Conservation (phyloP, 1,140 invertebrate species). For the Andricus grossulariae region DNA sequence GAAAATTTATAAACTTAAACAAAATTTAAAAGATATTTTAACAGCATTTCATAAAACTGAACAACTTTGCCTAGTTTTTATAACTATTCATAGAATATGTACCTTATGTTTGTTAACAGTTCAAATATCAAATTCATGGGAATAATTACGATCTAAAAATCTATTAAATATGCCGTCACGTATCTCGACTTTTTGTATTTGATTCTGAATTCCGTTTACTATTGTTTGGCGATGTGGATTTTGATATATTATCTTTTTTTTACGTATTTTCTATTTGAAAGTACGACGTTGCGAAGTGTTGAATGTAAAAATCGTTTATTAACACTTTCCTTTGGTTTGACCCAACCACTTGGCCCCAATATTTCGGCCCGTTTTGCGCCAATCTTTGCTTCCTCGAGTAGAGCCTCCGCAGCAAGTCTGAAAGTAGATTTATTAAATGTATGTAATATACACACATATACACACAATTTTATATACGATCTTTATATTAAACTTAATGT, state of each 20-base stretch:
- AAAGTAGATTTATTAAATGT: constrained; percentile 6
- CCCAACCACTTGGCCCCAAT: constrained; percentile 80
- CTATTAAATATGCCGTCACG: background rate
- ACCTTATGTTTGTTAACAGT: background rate
- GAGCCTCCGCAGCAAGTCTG: constrained; percentile 79
- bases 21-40: no score
- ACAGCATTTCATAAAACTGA: background rate
- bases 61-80: background rate
- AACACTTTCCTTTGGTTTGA: constrained; percentile 78
- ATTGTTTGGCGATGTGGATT: background rate
- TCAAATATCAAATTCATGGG: background rate
- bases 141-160: background rate
- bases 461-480: no score
- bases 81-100: background rate
- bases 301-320: constrained; percentile 79
- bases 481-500: no score
- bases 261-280: constrained; percentile 63
- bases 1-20: no score
- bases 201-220: background rate
- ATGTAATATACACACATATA: no score
- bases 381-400: constrained; percentile 79
- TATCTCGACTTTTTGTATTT: background rate
- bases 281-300: constrained; percentile 67
- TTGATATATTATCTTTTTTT: constrained; percentile 33
- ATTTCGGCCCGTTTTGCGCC: constrained; percentile 79